Evolutionary conservation across 2,113 vertebrate genomes (phyloP).

Genomic region (Tringa solitaria): DNA sequence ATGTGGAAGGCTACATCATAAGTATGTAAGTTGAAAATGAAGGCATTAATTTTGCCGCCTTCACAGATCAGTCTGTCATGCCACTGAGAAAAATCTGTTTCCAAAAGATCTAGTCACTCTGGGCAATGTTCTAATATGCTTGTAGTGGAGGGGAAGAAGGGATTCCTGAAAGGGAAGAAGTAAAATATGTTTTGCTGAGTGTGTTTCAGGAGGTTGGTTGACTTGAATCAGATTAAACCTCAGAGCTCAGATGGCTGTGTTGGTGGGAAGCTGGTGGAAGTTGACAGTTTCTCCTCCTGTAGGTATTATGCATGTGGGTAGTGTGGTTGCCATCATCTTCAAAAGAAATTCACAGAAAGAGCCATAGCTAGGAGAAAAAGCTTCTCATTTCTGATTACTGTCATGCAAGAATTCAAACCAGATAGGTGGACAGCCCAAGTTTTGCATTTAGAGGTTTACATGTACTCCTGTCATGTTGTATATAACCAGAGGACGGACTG

Average conservation of each 20-base stretch:
- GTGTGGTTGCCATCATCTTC: conserved; percentile 4
- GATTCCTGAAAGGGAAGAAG: neutral
- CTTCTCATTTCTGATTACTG: neutral
- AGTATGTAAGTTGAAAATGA: neutral
- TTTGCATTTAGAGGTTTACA: neutral
- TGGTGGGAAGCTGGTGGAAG: conserved; percentile 20
- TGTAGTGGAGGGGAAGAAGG: neutral
- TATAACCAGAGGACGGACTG: neutral
- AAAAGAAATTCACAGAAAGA: neutral
- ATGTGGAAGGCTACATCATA: neutral
- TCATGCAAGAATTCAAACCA: neutral
- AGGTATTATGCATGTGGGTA: neutral
- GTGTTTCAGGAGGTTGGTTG: neutral
- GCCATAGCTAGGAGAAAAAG: neutral
- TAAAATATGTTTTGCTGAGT: neutral
- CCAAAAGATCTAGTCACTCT: neutral
- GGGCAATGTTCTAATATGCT: neutral
- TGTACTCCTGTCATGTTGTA: rapidly evolving
- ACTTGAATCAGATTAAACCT: neutral
- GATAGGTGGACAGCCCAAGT: neutral
- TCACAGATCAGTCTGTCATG: neutral
- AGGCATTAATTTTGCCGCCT: neutral
- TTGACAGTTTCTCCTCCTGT: neutral
- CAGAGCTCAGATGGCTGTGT: neutral
- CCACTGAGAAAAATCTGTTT: neutral